Percentiles rank a stretch among this genome's conserved stretches.
phyloP scores from a whole-genome alignment of 2,888 invertebrate species.

The Rhaphigaster nebulosa region DNA sequence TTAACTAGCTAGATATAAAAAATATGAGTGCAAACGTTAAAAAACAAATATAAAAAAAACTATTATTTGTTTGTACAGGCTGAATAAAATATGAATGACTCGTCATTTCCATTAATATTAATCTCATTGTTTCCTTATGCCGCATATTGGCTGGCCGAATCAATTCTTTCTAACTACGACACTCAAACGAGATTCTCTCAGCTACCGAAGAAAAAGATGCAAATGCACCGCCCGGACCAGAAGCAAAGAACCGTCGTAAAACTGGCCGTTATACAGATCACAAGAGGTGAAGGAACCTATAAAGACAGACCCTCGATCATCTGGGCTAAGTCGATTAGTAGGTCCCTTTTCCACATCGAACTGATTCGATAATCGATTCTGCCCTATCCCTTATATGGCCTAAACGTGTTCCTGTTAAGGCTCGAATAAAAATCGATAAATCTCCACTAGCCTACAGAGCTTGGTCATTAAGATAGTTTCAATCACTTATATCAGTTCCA shows the following conservation, averaged over 20 bases:
- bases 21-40: too few relatives aligned
- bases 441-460: background rate
- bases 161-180: background rate
- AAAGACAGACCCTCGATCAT: background rate
- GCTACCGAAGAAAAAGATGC: background rate
- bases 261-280: background rate
- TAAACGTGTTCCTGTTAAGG: background rate
- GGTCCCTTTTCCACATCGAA: background rate
- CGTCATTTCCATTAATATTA: too few relatives aligned
- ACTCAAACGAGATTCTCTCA: background rate
- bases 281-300: background rate
- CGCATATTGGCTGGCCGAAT: background rate
- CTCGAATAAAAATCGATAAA: background rate
- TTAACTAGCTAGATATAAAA: too few relatives aligned
- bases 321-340: background rate
- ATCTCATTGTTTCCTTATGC: background rate
- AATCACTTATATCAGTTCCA: background rate
- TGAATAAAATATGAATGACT: too few relatives aligned
- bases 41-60: too few relatives aligned
- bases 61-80: too few relatives aligned
- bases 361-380: slow-evolving; percentile 17
- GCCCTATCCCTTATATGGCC: background rate
- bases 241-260: background rate
- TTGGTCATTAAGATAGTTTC: background rate
- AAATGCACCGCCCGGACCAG: background rate